Evolutionary conservation across 30 jellyfish, hydroid and myxozoan genomes (phyloP).

Genomic region (Cassiopea xamachana): DNA sequence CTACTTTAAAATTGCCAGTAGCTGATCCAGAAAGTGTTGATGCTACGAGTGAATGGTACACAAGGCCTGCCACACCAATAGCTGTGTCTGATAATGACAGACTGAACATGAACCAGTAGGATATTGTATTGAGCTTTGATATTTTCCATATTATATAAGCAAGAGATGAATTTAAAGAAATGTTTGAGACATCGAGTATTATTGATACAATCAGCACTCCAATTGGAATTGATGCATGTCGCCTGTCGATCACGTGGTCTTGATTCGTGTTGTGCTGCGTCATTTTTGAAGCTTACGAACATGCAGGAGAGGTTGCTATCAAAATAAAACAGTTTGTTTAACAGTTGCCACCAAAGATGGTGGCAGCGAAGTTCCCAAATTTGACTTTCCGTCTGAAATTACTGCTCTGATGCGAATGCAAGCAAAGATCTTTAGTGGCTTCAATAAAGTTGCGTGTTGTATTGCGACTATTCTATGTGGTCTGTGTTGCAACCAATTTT

Average conservation of each 20-base stretch:
- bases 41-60: not conserved
- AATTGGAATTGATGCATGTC: not conserved
- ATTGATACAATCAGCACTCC: not conserved
- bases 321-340: no score
- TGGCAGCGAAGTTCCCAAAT: no score
- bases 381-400: no score
- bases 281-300: not conserved
- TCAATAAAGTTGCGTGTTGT: no score
- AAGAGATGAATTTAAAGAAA: constrained; percentile 8
- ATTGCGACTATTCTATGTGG: no score
- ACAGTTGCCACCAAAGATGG: no score
- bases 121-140: constrained; percentile 6
- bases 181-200: constrained; percentile 6
- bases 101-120: constrained; percentile 29
- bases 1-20: not conserved
- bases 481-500: no score
- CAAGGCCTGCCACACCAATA: constrained; percentile 15
- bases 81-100: constrained; percentile 15
- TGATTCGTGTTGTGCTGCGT: not conserved
- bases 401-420: no score
- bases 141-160: constrained; percentile 1
- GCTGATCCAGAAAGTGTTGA: not conserved
- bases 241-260: not conserved
- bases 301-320: no score
- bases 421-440: no score